A percentile compares a stretch with the other conserved stretches of the same genome.
Conservation (phyloP, 2,113 vertebrate genomes). For the Hymenochirus boettgeri region DNA sequence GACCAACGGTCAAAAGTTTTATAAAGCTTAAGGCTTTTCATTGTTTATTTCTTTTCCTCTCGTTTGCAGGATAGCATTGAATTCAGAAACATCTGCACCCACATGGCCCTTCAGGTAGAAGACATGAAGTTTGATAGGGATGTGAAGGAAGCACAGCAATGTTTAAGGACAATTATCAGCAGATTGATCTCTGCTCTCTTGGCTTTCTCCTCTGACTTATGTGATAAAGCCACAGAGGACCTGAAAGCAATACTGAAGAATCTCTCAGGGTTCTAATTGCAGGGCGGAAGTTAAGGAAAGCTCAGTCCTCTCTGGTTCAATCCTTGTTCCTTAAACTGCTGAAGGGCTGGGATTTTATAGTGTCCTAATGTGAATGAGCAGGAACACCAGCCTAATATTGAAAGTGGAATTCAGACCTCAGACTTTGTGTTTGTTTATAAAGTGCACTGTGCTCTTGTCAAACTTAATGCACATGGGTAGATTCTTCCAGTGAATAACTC, state of each 20-base stretch:
- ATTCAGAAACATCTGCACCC: slow-evolving; percentile 59
- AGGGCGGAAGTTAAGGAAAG: neutral
- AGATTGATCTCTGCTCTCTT: slow-evolving; percentile 51
- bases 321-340: neutral
- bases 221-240: slow-evolving; percentile 10
- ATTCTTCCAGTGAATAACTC: too few relatives aligned
- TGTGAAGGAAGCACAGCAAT: slow-evolving; percentile 48
- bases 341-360: neutral
- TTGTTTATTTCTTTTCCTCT: slow-evolving; percentile 42
- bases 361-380: too few relatives aligned
- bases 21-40: too few relatives aligned
- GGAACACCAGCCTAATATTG: too few relatives aligned
- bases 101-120: slow-evolving; percentile 48
- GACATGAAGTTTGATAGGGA: slow-evolving; percentile 53
- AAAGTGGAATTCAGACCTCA: too few relatives aligned
- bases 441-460: too few relatives aligned
- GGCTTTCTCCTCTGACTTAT: slow-evolving; percentile 46
- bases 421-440: too few relatives aligned
- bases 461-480: too few relatives aligned
- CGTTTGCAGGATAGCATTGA: slow-evolving; percentile 54
- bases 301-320: neutral
- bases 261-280: slow-evolving; percentile 25
- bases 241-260: slow-evolving; percentile 56
- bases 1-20: too few relatives aligned
- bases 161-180: slow-evolving; percentile 54